phyloP scores from a whole-genome alignment of 2,888 invertebrate species.

The Bruchidius siliquastri region DNA sequence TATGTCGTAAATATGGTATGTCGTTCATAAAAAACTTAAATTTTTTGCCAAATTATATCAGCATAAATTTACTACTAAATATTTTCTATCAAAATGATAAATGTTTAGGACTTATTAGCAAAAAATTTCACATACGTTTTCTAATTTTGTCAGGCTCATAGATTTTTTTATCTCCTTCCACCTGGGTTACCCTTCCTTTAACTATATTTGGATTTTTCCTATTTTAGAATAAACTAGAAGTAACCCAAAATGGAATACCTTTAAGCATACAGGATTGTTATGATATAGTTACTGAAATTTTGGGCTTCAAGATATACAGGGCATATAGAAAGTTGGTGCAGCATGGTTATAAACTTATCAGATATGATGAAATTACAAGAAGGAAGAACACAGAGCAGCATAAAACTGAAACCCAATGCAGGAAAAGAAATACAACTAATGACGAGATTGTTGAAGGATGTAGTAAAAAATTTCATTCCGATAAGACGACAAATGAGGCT shows the following conservation, averaged over 20 bases:
- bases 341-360: conserved; percentile 32
- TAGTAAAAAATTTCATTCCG: conserved; percentile 1
- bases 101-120: no score
- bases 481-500: conserved; percentile 5
- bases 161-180: no score
- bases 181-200: no score
- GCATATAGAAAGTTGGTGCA: conserved; percentile 34
- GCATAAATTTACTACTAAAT: no score
- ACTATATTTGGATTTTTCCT: no score
- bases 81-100: no score
- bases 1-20: no score
- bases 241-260: conserved; percentile 54
- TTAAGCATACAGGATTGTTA: conserved; percentile 66
- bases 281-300: conserved; percentile 46
- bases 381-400: conserved; percentile 7
- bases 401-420: conserved; percentile 4
- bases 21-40: no score
- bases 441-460: background rate
- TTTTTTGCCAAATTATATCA: no score
- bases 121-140: no score
- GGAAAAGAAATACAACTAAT: conserved; percentile 5
- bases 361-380: conserved; percentile 16
- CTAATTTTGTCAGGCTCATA: no score
- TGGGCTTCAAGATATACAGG: conserved; percentile 30
- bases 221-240: conserved; percentile 57